phyloP scores from a whole-genome alignment of 2,888 invertebrate species.

The Drosophila peninsularis region DNA sequence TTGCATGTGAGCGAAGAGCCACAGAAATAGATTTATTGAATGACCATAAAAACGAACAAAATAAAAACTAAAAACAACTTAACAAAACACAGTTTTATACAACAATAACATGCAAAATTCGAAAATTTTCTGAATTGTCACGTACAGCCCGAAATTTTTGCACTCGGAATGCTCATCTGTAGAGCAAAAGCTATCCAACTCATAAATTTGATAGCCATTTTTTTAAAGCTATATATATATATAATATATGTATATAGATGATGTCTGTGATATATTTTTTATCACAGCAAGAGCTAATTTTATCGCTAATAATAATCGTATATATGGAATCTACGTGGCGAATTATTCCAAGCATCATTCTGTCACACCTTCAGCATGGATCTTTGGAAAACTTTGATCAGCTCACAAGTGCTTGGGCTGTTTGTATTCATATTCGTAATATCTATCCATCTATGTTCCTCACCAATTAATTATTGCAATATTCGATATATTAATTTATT shows the following conservation, averaged over 20 bases:
- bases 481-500: neutral
- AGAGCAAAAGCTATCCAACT: conserved; percentile 35
- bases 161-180: conserved; percentile 40
- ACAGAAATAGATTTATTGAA: conserved; percentile 62
- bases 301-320: conserved; percentile 40
- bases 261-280: conserved; percentile 23
- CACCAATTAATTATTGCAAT: conserved; percentile 5
- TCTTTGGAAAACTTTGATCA: conserved; percentile 39
- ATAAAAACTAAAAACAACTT: conserved; percentile 5
- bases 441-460: conserved; percentile 3
- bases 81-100: conserved; percentile 9
- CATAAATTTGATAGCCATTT: conserved; percentile 28
- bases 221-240: neutral
- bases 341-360: conserved; percentile 27
- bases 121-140: conserved; percentile 37
- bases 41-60: conserved; percentile 45
- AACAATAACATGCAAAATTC: conserved; percentile 22
- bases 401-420: neutral
- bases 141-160: conserved; percentile 27
- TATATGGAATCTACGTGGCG: neutral
- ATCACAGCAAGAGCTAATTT: conserved; percentile 28
- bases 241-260: conserved; percentile 15
- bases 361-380: conserved; percentile 44
- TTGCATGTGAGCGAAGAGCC: conserved; percentile 55
- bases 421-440: conserved; percentile 5